Evolutionary conservation across 1,140 invertebrate genomes (phyloP).

Genomic region (Sarcophaga peregrina): DNA sequence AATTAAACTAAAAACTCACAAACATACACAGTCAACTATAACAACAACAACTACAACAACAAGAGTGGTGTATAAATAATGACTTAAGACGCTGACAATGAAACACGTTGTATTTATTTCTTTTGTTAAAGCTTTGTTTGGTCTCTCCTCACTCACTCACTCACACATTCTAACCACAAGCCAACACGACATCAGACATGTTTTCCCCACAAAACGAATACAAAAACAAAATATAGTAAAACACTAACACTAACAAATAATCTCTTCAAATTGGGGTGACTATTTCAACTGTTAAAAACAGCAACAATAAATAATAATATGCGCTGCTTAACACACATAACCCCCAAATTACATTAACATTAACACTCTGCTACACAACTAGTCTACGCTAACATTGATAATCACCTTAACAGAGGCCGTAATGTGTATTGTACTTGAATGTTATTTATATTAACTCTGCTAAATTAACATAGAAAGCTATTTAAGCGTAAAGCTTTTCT

Average conservation of each 20-base stretch:
- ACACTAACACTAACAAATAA: not conserved
- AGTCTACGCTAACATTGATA: not conserved
- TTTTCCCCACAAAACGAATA: too few species aligned
- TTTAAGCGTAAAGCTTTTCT: too few species aligned
- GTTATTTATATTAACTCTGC: too few species aligned
- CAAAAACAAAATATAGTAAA: too few species aligned
- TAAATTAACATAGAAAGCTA: too few species aligned
- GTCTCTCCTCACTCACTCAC: not conserved
- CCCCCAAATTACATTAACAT: not conserved
- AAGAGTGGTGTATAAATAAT: not conserved
- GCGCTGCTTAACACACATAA: not conserved
- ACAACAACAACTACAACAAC: not conserved
- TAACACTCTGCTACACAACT: too few species aligned
- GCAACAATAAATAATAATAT: not conserved
- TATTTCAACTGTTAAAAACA: not conserved
- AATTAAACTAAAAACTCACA: not conserved
- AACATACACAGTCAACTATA: not conserved
- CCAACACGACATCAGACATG: too few species aligned
- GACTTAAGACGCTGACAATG: slow-evolving; percentile 3
- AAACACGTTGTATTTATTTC: not conserved
- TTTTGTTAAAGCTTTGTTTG: not conserved
- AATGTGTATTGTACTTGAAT: too few species aligned
- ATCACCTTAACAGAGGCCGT: not conserved
- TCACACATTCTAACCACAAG: not conserved
- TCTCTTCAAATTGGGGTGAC: not conserved